Base-by-base conservation (phyloP, 2,113 vertebrate genomes). In the Pithys albifrons region DNA sequence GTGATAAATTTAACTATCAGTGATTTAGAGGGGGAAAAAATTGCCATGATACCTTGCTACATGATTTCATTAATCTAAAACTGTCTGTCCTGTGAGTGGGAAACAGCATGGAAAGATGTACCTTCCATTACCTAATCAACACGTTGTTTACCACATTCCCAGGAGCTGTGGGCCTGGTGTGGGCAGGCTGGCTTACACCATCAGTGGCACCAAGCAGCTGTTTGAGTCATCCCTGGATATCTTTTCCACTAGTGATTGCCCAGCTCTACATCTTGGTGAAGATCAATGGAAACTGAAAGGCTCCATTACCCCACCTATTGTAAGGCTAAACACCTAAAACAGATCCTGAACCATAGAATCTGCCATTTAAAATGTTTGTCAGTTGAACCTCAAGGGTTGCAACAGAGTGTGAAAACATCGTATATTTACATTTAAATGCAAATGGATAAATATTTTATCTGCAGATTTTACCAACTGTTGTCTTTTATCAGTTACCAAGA, bases 51-150 rank as follows among this genome's bases (percentile, higher is more conserved):
- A 39, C 19, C 37, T 69, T 70, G 12, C 5, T 48, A 39, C 28
- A 9, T 35, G 6, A 64, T 54, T 92, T 93, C 28, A 8, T 59
- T 77, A 39, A 51, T 41, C 31, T 49, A 46, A 58, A 79, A 3
- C 10, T 88, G 2, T 49, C 51, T 49, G 6, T 49, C 14, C 22
- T 48, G 5, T 2, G 2, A 39, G 16, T 52, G 45, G 25, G 14
- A 84, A 70, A 51, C 24, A 55, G 4, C 3, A 2, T 9, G 12
- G 22, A 43, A 39, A 85, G 31, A 17, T 0, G 0, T 9, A 6
- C 9, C 7, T 73, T 61, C 46, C 35, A 8, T 55, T 45, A 33
- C 14, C 7, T 5, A 43, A 5, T 17, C 20, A 41, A 51, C 10
- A 25, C 10, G 6, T 49, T 14, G 10, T 45, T 54, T 43, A 6